Percentiles rank a stretch among this genome's conserved stretches.
These are phyloP conservation scores for Vipera ursinii DNA, from an alignment of 2,797 vertebrate genomes.

Conservation along the genomic window DNA sequence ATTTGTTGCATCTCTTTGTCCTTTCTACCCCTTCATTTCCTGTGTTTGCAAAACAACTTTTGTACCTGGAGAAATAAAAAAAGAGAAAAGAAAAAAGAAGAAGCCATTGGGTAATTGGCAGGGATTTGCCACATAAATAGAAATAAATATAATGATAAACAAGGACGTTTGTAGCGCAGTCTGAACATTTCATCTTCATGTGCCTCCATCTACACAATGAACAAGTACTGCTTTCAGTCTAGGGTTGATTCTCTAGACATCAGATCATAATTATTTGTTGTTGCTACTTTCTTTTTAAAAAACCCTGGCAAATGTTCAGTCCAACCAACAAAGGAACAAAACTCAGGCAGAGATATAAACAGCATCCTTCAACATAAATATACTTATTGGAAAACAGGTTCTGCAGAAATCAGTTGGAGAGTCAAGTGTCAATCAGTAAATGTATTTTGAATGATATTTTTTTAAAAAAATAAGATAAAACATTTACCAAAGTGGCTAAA, in stretches of 20 bases:
- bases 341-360: neutral
- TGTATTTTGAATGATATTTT: neutral
- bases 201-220: neutral
- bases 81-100: neutral
- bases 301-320: conserved; percentile 23
- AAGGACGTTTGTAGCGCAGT: conserved; percentile 2
- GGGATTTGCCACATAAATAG: neutral
- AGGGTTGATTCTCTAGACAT: neutral
- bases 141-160: conserved; percentile 26
- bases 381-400: neutral
- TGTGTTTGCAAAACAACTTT: neutral
- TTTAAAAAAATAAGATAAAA: neutral
- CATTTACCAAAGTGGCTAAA: neutral
- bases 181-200: neutral
- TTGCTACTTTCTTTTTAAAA: neutral
- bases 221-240: neutral
- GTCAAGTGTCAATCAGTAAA: neutral
- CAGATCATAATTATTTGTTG: neutral
- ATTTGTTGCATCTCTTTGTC: neutral
- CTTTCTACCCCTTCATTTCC: neutral
- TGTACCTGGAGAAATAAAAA: neutral
- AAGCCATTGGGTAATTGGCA: conserved; percentile 18
- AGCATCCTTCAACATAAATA: neutral
- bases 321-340: neutral
- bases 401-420: neutral